phyloP scores from a whole-genome alignment of 2,113 vertebrate genomes.

The Heterotis niloticus region DNA sequence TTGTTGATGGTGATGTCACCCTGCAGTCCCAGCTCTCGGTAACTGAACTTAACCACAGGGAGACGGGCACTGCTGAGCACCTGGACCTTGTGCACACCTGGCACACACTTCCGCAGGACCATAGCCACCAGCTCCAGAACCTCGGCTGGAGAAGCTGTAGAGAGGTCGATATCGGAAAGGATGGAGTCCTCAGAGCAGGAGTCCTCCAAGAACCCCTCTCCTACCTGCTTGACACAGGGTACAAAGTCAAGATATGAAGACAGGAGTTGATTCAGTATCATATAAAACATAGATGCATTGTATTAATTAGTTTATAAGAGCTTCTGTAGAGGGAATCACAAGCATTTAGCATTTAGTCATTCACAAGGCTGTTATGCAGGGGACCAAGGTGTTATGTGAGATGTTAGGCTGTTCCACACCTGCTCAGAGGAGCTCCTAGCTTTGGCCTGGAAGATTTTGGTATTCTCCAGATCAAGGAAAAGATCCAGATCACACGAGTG shows the following conservation, averaged over 20 bases:
- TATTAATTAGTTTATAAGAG: too few relatives aligned
- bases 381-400: background rate
- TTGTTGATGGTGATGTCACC: conserved; percentile 86
- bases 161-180: conserved; percentile 70
- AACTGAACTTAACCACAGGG: conserved; percentile 83
- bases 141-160: conserved; percentile 57
- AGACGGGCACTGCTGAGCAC: conserved; percentile 74
- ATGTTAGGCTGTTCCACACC: conserved; percentile 39
- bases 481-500: conserved; percentile 86
- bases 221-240: conserved; percentile 37
- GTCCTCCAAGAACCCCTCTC: conserved; percentile 59
- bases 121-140: conserved; percentile 75
- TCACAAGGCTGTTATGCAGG: background rate
- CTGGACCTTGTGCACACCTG: conserved; percentile 79
- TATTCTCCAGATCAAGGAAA: conserved; percentile 79
- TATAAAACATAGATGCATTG: too few relatives aligned
- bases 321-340: too few relatives aligned
- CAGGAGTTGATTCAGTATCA: background rate
- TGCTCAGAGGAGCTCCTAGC: conserved; percentile 44
- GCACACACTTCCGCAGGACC: conserved; percentile 81
- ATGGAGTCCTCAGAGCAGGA: conserved; percentile 71
- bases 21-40: conserved; percentile 77
- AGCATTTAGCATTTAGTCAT: background rate
- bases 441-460: conserved; percentile 70
- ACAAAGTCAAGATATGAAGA: too few relatives aligned